Evolutionary conservation across 2,113 vertebrate genomes (phyloP).

Genomic region (Crocuta crocuta): DNA sequence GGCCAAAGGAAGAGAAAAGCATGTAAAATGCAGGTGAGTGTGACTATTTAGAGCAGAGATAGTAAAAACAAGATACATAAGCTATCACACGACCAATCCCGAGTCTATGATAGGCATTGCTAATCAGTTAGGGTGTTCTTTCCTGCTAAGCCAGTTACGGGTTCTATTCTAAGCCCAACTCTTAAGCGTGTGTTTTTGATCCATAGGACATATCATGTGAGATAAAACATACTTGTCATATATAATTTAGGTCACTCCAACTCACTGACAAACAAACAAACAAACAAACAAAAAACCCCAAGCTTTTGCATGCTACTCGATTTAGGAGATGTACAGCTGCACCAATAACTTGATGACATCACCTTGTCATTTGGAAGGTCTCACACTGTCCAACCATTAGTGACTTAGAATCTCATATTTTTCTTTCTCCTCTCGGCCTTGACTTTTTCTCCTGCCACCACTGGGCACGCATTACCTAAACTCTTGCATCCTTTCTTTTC

Average conservation of each 20-base stretch:
- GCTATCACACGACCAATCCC: not conserved
- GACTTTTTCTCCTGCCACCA: not conserved
- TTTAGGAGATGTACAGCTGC: not conserved
- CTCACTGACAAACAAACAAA: not conserved
- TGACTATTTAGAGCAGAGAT: not conserved
- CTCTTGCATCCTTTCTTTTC: not conserved
- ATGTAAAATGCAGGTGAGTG: not conserved
- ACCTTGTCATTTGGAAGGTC: not conserved
- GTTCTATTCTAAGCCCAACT: not conserved
- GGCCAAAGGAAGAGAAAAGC: not conserved
- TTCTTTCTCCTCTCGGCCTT: not conserved
- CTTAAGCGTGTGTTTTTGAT: not conserved
- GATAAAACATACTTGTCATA: not conserved
- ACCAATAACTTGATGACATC: not conserved
- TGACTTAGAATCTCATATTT: not conserved
- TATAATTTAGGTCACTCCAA: not conserved
- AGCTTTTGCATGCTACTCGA: not conserved
- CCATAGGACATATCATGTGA: not conserved
- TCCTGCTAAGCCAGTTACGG: not conserved
- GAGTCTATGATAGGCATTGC: not conserved
- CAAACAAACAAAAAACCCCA: not conserved
- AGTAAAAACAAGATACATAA: not conserved
- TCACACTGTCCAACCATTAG: not conserved
- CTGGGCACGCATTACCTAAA: not conserved
- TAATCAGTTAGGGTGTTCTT: not conserved